Percentiles rank a stretch among this genome's conserved stretches.
Conservation (phyloP, 2,888 invertebrate species). For the Dioctria linearis region DNA sequence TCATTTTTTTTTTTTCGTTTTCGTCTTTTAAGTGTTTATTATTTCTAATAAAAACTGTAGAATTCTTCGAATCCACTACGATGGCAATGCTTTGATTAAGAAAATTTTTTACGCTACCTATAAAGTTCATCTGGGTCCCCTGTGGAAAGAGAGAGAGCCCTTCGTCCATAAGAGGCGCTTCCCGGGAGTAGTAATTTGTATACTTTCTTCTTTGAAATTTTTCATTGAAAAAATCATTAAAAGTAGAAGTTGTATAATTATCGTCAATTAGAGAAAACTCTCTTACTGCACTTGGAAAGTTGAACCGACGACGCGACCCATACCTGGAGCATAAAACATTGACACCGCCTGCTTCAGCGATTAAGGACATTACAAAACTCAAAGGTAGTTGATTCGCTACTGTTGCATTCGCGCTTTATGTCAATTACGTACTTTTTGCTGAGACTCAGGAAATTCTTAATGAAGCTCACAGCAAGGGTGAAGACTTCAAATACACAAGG, state of each 20-base stretch:
- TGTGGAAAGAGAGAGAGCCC: no score
- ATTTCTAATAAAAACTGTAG: no score
- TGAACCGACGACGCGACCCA: neutral
- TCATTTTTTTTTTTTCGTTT: no score
- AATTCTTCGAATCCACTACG: no score
- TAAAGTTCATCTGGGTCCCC: no score
- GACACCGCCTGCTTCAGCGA: conserved; percentile 29
- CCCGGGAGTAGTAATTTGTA: no score
- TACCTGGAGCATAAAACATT: neutral
- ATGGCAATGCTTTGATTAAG: no score
- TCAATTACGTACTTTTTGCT: conserved; percentile 36
- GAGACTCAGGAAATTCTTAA: conserved; percentile 28
- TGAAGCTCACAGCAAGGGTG: neutral
- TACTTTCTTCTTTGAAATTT: no score
- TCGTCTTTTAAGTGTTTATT: no score
- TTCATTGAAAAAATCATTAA: conserved; percentile 50
- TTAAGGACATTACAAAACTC: conserved; percentile 10
- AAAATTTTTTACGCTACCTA: no score
- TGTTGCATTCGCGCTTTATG: conserved; percentile 27
- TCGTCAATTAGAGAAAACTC: conserved; percentile 53
- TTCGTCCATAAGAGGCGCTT: no score
- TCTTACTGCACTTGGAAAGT: neutral
- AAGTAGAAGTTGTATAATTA: conserved; percentile 55
- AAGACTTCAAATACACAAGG: conserved; percentile 20
- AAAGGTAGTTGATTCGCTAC: conserved; percentile 7